Evolutionary conservation across 2,797 vertebrate species (phyloP).

Genomic region (Dryobates pubescens): DNA sequence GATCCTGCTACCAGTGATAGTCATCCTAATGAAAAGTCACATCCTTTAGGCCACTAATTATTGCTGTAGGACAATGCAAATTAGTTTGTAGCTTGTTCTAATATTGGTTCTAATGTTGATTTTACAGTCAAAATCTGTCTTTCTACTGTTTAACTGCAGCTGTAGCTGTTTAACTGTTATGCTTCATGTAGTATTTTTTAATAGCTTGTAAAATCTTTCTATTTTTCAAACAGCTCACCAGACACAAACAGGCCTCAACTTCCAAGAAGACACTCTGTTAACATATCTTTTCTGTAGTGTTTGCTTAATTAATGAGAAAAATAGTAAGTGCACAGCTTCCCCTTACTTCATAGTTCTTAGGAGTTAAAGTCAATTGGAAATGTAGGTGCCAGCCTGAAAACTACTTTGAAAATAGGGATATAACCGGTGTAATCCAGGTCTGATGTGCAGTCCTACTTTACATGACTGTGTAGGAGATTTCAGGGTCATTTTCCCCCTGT

Average conservation of each 20-base stretch:
- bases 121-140: conserved; percentile 31
- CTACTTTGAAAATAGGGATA: neutral
- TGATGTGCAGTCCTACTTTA: neutral
- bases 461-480: neutral
- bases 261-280: neutral
- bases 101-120: conserved; percentile 30
- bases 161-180: neutral
- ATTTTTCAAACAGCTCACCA: neutral
- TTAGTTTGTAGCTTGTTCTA: conserved; percentile 20
- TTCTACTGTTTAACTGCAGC: conserved; percentile 7
- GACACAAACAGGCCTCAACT: neutral
- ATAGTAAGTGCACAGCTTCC: neutral
- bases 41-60: conserved; percentile 48
- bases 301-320: neutral
- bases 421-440: neutral
- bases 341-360: neutral
- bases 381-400: neutral
- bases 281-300: neutral
- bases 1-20: conserved; percentile 5
- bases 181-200: neutral
- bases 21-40: conserved; percentile 54
- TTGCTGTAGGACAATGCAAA: conserved; percentile 14
- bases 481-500: neutral
- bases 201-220: neutral
- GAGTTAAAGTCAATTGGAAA: neutral